These are phyloP conservation scores for Corvus moneduloides DNA, from an alignment of 2,113 vertebrate genomes.

Conservation along the genomic window DNA sequence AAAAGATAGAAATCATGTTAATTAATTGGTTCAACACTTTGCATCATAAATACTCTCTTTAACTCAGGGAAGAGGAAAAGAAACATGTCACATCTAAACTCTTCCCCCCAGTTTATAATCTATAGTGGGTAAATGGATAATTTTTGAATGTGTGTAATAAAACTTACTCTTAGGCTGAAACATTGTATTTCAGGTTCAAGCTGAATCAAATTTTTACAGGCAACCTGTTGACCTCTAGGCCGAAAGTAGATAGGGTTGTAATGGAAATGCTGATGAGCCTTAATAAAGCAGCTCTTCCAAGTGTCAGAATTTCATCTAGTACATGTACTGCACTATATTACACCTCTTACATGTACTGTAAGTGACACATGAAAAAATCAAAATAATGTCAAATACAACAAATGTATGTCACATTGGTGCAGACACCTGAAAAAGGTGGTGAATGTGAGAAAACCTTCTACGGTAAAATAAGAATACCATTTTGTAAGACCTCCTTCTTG, in stretches of 20 bases:
- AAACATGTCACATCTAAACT: neutral
- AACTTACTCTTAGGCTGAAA: neutral
- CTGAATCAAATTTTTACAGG: neutral
- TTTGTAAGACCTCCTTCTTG: neutral
- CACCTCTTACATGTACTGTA: neutral
- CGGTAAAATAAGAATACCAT: neutral
- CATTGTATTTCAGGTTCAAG: neutral
- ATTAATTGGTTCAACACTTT: neutral
- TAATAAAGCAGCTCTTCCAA: neutral
- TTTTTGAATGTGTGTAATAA: conserved; percentile 6
- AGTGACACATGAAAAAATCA: neutral
- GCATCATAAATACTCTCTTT: neutral
- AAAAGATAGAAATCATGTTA: neutral
- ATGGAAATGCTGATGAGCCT: conserved; percentile 14
- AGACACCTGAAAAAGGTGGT: neutral
- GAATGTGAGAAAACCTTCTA: neutral
- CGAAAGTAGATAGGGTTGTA: neutral
- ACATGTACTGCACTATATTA: neutral
- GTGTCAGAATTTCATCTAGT: neutral
- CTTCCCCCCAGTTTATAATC: neutral
- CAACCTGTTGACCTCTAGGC: neutral
- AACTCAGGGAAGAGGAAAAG: neutral
- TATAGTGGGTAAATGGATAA: neutral
- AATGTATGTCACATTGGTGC: neutral
- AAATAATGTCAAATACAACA: neutral